These are phyloP conservation scores for Cataglyphis altisquamis DNA, from an alignment of 2,888 invertebrate species.

Conservation along the genomic window DNA sequence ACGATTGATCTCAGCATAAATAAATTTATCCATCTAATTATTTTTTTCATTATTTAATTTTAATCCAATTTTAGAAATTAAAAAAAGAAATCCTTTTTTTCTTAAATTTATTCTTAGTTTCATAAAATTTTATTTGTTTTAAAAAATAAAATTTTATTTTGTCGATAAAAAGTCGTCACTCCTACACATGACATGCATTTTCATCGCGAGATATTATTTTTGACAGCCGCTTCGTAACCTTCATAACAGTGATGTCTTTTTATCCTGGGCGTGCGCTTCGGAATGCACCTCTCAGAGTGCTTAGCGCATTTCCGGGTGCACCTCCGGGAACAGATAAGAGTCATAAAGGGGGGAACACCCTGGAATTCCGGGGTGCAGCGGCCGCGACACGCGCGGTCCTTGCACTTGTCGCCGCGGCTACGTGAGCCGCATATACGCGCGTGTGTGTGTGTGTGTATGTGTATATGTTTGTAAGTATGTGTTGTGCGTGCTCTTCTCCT, in stretches of 20 bases:
- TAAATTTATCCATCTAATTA: neutral
- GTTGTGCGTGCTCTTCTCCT: slow-evolving; percentile 21
- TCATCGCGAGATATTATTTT: neutral
- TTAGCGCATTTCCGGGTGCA: slow-evolving; percentile 70
- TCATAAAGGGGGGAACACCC: slow-evolving; percentile 62
- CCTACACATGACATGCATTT: neutral
- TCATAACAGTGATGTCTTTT: slow-evolving; percentile 5
- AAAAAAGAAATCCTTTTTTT: neutral
- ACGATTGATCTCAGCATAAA: neutral
- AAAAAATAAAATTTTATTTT: neutral
- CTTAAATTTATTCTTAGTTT: neutral
- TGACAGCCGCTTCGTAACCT: neutral
- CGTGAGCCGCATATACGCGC: slow-evolving; percentile 57
- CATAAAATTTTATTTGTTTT: neutral
- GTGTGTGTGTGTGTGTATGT: neutral
- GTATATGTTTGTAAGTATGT: neutral
- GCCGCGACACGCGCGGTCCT: slow-evolving; percentile 65
- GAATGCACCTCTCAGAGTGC: slow-evolving; percentile 43
- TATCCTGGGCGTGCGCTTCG: neutral
- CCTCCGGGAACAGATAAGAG: slow-evolving; percentile 73
- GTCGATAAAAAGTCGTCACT: neutral
- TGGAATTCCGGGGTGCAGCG: slow-evolving; percentile 74
- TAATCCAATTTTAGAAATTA: neutral
- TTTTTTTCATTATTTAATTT: neutral
- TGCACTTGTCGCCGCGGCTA: slow-evolving; percentile 50